phyloP scores from a whole-genome alignment of 2,113 vertebrate species.

The Dendropsophus ebraccatus region DNA sequence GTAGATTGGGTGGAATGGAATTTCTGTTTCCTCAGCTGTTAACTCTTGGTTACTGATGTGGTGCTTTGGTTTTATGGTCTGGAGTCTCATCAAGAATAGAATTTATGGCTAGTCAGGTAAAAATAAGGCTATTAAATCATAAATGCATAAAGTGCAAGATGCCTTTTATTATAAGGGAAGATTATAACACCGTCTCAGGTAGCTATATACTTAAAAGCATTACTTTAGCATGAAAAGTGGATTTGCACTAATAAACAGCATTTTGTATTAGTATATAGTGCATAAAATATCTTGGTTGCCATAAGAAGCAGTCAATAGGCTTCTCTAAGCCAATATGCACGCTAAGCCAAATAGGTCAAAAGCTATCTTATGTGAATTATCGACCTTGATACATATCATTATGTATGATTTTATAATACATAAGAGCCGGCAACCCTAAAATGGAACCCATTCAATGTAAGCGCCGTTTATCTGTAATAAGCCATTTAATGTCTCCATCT shows the following conservation, averaged over 20 bases:
- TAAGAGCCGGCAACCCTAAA: not conserved
- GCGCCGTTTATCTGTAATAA: not conserved
- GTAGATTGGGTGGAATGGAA: constrained; percentile 25
- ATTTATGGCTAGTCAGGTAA: not conserved
- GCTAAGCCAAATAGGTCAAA: not conserved
- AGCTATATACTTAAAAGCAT: too few species aligned
- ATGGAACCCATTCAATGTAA: not conserved
- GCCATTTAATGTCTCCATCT: not conserved
- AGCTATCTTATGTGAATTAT: not conserved
- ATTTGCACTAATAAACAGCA: too few species aligned
- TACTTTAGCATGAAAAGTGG: too few species aligned
- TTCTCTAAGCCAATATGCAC: not conserved
- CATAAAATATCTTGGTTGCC: not conserved
- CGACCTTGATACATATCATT: not conserved
- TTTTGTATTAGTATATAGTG: too few species aligned
- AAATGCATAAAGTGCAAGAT: not conserved
- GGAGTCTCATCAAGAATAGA: not conserved
- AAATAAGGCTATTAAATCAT: not conserved
- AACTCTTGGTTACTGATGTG: constrained; percentile 10
- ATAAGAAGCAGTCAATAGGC: not conserved
- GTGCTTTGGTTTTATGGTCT: constrained; percentile 3
- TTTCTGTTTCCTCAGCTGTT: constrained; percentile 1
- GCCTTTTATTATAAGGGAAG: not conserved
- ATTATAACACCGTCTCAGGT: too few species aligned
- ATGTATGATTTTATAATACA: not conserved